Evolutionary conservation across 2,888 invertebrate species (phyloP), one percentile per base, ranked within the genome.

Genomic region (Tuta absoluta): DNA sequence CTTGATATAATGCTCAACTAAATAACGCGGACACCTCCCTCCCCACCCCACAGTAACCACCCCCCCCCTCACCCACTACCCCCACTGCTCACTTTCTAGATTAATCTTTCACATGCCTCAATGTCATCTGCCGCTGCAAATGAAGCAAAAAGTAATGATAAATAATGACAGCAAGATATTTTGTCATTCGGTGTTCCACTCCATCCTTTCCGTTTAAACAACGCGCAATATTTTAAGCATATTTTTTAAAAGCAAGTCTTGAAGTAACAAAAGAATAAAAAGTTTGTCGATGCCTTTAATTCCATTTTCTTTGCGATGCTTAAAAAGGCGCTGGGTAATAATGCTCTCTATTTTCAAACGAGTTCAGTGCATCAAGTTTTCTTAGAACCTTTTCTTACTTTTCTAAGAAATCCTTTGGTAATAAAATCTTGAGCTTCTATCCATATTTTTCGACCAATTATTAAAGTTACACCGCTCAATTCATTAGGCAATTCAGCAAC

Each of bases 61-160:
- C 61, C 41, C 37, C 45, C 67, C 63, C 59, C 61, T 68, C 66
- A 66, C 69, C 71, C 69, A 70, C 72, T n/a, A n/a, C 72, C 69
- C 71, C 69, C 66, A 75, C 73, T 33, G 56, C 33, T 56, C 56
- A 17, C 56, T 51, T 51, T 71, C 73, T 74, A 82, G 84, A 86
- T 86, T 87, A 87, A 87, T 87, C 80, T 82, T 82, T 75, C 78
- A 84, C 86, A 86, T 88, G 80, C 82, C 78, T 87, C 87, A 86
- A 83, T 79, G 86, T 86, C 87, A 85, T 84, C 82, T 78, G 74
- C 76, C 79, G 80, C 79, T 82, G 85, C 81, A 84, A 87, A 85
- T 85, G 80, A 81, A 75, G 81, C 80, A 86, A 86, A 85, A 86
- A 85, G 80, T 79, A 79, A 82, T 80, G 78, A 83, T 81, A 81